These are phyloP conservation scores for Xenops minutus DNA, from an alignment of 2,797 vertebrate genomes.

Conservation along the genomic window DNA sequence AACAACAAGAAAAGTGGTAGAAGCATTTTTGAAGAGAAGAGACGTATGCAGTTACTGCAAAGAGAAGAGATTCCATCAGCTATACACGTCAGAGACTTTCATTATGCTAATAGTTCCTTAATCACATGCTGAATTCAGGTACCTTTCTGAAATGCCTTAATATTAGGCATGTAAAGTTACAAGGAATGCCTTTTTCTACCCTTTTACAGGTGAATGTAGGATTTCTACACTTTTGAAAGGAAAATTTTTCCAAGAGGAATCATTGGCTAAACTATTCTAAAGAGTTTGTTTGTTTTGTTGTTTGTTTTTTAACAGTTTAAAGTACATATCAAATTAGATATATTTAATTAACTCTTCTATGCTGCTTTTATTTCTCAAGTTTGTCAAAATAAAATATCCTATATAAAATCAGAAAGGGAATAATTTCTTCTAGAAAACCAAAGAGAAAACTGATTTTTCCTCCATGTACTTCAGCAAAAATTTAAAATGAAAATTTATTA, in stretches of 20 bases:
- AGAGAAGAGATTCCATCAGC: not conserved
- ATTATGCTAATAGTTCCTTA: not conserved
- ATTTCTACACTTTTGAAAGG: not conserved
- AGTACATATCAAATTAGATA: not conserved
- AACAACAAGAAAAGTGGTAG: not conserved
- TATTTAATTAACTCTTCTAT: not conserved
- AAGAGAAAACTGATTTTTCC: not conserved
- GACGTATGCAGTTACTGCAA: not conserved
- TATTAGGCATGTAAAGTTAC: not conserved
- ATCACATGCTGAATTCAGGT: not conserved
- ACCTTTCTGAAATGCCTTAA: not conserved
- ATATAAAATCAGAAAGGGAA: not conserved
- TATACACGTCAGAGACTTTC: not conserved
- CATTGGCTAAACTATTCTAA: not conserved
- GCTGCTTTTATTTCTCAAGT: not conserved
- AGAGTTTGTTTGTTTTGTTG: accelerated
- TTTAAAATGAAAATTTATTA: not conserved
- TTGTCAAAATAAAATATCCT: not conserved
- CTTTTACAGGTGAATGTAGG: not conserved
- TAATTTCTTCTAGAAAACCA: not conserved
- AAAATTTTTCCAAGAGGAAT: not conserved
- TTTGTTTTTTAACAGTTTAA: not conserved
- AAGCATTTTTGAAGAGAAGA: not conserved
- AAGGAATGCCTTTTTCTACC: not conserved
- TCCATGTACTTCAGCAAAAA: not conserved